phyloP scores from a whole-genome alignment of 1,140 invertebrate genomes.

The Bombyx mandarina region DNA sequence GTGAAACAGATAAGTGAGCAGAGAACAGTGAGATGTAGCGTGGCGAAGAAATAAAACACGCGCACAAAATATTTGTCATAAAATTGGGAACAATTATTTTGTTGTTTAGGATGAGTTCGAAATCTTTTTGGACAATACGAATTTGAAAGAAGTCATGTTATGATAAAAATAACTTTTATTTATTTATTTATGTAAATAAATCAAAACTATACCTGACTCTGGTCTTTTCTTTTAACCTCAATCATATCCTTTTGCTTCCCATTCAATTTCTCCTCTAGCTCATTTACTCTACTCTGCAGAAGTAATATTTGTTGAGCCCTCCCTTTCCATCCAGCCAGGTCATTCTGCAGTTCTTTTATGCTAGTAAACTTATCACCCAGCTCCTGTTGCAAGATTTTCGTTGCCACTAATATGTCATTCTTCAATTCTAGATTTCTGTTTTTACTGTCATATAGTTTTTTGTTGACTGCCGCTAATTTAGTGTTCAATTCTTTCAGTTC shows the following conservation, averaged over 20 bases:
- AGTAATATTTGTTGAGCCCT: constrained; percentile 79
- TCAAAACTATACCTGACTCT: constrained; percentile 34
- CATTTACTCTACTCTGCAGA: constrained; percentile 75
- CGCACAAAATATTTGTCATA: too few species aligned
- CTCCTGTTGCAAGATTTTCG: constrained; percentile 77
- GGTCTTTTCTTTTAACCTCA: constrained; percentile 44
- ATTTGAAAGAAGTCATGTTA: too few species aligned
- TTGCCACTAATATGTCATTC: constrained; percentile 75
- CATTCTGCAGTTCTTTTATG: constrained; percentile 62
- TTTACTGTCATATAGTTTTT: constrained; percentile 77
- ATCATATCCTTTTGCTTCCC: constrained; percentile 47
- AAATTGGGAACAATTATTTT: too few species aligned
- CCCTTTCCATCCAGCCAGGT: constrained; percentile 76
- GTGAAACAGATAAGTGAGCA: background rate
- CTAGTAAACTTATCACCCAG: constrained; percentile 75
- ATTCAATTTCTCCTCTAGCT: constrained; percentile 74
- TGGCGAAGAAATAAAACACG: too few species aligned
- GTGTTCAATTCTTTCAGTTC: constrained; percentile 74
- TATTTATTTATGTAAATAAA: too few species aligned
- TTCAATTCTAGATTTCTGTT: constrained; percentile 77
- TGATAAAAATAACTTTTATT: too few species aligned
- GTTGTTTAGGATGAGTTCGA: too few species aligned
- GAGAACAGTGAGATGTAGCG: too few species aligned
- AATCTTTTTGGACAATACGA: too few species aligned
- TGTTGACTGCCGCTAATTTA: constrained; percentile 72